Evolutionary conservation across 2,797 vertebrate species (phyloP).

Genomic region (Podargus strigoides): DNA sequence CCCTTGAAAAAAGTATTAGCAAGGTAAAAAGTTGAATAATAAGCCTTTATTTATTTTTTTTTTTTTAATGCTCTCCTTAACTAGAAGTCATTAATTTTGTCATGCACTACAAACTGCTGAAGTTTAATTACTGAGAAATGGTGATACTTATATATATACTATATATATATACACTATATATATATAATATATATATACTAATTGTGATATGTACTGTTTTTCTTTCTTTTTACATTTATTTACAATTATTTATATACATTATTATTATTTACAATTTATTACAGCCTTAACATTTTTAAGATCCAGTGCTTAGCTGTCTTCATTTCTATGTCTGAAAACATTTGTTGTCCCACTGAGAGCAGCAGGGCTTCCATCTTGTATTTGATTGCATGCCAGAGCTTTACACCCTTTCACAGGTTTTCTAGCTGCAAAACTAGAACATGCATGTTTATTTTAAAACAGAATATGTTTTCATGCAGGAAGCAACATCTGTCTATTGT

Average conservation of each 20-base stretch:
- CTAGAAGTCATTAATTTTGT: neutral
- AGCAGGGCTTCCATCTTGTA: neutral
- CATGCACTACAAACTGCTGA: neutral
- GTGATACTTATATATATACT: neutral
- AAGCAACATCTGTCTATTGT: rapidly evolving
- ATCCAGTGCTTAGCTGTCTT: neutral
- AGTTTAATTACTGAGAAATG: neutral
- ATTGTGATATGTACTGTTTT: neutral
- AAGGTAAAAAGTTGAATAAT: conserved; percentile 76
- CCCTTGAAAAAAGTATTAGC: conserved; percentile 86
- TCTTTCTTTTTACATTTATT: too few relatives aligned
- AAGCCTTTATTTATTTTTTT: neutral
- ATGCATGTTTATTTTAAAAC: neutral
- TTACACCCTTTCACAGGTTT: neutral
- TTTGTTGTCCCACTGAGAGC: neutral
- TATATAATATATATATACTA: too few relatives aligned
- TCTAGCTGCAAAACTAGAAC: neutral
- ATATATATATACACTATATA: too few relatives aligned
- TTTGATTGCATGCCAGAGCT: neutral
- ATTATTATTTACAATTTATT: too few relatives aligned
- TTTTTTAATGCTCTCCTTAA: neutral
- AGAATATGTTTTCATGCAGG: neutral
- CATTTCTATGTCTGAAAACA: neutral
- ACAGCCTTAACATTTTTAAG: neutral
- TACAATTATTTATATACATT: too few relatives aligned